A percentile compares a stretch with the other conserved stretches of the same genome.
phyloP scores from a whole-genome alignment of 1,140 invertebrate genomes.

The Bombus waltoni region DNA sequence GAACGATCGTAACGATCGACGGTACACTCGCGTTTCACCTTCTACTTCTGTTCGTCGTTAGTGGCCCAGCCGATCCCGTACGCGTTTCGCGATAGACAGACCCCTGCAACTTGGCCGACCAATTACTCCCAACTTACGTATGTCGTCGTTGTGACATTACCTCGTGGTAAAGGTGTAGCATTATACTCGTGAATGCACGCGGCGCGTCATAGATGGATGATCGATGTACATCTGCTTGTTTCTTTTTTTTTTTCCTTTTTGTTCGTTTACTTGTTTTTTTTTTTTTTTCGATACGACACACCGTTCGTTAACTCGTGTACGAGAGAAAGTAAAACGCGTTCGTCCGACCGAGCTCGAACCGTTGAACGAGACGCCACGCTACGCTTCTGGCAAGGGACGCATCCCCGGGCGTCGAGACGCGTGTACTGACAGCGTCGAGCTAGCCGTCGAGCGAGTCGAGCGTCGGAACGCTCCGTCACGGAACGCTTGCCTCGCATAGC shows the following conservation, averaged over 20 bases:
- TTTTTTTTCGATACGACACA: background rate
- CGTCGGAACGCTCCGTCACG: slow-evolving; percentile 69
- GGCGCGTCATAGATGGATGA: slow-evolving; percentile 63
- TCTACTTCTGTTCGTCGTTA: too few relatives aligned
- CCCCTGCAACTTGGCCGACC: too few relatives aligned
- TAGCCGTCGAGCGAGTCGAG: slow-evolving; percentile 71
- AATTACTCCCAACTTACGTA: too few relatives aligned
- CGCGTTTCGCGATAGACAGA: too few relatives aligned
- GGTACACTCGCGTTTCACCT: background rate
- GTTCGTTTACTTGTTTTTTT: too few relatives aligned
- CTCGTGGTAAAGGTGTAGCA: slow-evolving; percentile 75
- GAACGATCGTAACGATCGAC: slow-evolving; percentile 9
- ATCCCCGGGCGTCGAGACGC: slow-evolving; percentile 80
- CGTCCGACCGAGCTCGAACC: background rate
- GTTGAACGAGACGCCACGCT: background rate
- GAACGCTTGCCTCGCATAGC: slow-evolving; percentile 66
- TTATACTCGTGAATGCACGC: slow-evolving; percentile 74
- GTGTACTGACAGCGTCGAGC: slow-evolving; percentile 78
- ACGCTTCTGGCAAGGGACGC: slow-evolving; percentile 68
- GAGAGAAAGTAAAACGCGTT: too few relatives aligned
- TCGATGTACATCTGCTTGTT: slow-evolving; percentile 6
- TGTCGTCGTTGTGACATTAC: slow-evolving; percentile 57
- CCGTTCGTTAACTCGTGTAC: background rate
- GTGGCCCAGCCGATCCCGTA: too few relatives aligned
- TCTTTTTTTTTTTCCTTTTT: background rate